Evolutionary conservation across 1,140 invertebrate genomes (phyloP).

Genomic region (Pachyrhynchus sulphureomaculatus): DNA sequence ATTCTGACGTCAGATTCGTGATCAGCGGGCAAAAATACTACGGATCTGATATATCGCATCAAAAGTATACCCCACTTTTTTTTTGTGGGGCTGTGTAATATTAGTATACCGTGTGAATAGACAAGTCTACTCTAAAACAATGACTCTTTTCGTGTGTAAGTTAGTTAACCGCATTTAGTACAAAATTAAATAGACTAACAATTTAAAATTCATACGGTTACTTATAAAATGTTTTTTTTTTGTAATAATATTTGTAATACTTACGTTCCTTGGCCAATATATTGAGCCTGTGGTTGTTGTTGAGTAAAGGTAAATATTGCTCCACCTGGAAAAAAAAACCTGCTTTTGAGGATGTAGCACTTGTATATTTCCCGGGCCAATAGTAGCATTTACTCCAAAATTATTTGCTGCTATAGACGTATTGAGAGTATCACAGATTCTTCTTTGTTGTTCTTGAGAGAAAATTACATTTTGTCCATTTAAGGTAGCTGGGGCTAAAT

Average conservation of each 20-base stretch:
- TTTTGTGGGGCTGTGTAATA: too few relatives aligned
- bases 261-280: conserved; percentile 1
- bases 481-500: conserved; percentile 30
- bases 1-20: too few relatives aligned
- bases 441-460: conserved; percentile 39
- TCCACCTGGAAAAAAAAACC: conserved; percentile 28
- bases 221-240: background rate
- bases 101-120: too few relatives aligned
- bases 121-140: too few relatives aligned
- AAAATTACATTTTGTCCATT: conserved; percentile 37
- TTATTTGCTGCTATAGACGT: conserved; percentile 29
- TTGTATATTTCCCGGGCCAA: background rate
- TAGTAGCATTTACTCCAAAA: background rate
- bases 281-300: background rate
- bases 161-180: too few relatives aligned
- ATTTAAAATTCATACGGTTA: too few relatives aligned
- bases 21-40: too few relatives aligned
- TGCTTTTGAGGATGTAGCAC: conserved; percentile 26
- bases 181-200: too few relatives aligned
- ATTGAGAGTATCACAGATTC: conserved; percentile 34
- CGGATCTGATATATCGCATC: too few relatives aligned
- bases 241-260: background rate
- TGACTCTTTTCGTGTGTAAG: too few relatives aligned
- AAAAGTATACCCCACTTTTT: too few relatives aligned
- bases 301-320: conserved; percentile 30